Conservation (phyloP, 2,113 vertebrate genomes). For the Dendrocopos noguchii region DNA sequence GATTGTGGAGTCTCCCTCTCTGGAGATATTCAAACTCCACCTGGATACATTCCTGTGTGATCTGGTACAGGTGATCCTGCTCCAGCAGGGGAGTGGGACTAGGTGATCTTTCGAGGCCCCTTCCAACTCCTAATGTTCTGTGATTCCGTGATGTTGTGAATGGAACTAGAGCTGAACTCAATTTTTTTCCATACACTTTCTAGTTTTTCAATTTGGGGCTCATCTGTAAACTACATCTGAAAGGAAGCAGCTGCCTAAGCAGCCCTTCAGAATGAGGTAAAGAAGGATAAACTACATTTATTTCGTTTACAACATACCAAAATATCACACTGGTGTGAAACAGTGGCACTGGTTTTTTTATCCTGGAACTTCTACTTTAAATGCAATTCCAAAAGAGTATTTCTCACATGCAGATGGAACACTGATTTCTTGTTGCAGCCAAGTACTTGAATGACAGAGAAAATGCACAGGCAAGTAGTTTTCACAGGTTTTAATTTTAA, state of each 20-base stretch:
- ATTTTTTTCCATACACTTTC: no score
- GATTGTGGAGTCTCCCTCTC: no score
- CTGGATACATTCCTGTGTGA: no score
- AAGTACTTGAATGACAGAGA: background rate
- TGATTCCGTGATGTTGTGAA: no score
- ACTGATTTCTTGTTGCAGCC: background rate
- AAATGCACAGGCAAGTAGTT: background rate
- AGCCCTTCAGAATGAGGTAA: background rate
- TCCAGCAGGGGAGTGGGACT: no score
- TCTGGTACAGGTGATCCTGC: no score
- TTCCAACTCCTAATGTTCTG: no score
- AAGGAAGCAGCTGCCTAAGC: background rate
- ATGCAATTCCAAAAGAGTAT: background rate
- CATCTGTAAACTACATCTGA: no score
- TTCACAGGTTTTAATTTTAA: conserved; percentile 70
- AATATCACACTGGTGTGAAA: background rate
- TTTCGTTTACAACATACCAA: background rate
- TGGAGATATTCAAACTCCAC: no score
- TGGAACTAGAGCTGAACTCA: no score
- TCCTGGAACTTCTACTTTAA: background rate
- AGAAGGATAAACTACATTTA: background rate
- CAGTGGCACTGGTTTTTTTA: background rate
- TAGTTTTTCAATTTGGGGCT: no score
- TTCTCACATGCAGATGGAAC: background rate
- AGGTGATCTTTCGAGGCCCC: no score